phyloP scores from a whole-genome alignment of 2,797 vertebrate genomes.

The Bradypodion ventrale region DNA sequence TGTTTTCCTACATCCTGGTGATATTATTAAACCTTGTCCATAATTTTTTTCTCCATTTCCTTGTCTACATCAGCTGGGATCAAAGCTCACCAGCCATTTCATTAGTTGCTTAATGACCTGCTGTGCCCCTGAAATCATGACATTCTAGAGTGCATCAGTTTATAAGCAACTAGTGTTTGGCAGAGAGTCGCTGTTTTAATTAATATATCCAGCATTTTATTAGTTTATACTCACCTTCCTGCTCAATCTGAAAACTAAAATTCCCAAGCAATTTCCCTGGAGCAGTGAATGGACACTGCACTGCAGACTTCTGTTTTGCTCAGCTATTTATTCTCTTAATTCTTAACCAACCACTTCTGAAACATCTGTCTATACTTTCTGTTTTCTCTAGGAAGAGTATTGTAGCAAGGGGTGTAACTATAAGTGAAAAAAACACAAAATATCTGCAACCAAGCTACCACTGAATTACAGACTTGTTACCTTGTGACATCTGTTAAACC shows the following conservation, averaged over 20 bases:
- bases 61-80: conserved; percentile 58
- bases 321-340: conserved; percentile 6
- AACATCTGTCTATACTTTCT: not conserved
- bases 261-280: conserved; percentile 25
- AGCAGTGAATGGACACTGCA: not conserved
- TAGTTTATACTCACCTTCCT: conserved; percentile 63
- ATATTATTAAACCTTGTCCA: conserved; percentile 59
- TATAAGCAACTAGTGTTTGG: conserved; percentile 62
- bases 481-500: not conserved
- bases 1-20: conserved; percentile 44
- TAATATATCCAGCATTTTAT: conserved; percentile 68
- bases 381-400: not conserved
- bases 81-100: conserved; percentile 64
- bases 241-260: conserved; percentile 59
- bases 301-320: conserved; percentile 1
- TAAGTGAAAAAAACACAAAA: not conserved
- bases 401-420: rapidly evolving
- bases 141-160: conserved; percentile 60
- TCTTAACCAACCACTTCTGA: not conserved
- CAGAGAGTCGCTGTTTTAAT: conserved; percentile 61
- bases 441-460: no score
- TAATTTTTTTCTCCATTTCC: conserved; percentile 53
- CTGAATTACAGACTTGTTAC: not conserved
- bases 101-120: conserved; percentile 65
- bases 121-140: conserved; percentile 58